Evolutionary conservation across 2,113 vertebrate species (phyloP).

Genomic region (Conger conger): DNA sequence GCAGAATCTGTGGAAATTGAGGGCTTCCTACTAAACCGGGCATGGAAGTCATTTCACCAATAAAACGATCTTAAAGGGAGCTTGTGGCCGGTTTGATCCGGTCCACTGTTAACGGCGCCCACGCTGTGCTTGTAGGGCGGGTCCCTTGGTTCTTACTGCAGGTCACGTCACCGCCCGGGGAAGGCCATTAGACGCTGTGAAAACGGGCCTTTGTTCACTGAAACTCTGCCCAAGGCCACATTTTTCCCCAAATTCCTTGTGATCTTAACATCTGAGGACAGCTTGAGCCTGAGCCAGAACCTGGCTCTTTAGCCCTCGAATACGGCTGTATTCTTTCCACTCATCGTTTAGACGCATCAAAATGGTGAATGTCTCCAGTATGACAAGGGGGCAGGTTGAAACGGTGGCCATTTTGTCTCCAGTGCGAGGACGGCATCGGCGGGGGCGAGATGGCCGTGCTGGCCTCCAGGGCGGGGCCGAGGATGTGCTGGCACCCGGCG

Average conservation of each 20-base stretch:
- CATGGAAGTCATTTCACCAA: background rate
- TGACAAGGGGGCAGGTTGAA: conserved; percentile 6
- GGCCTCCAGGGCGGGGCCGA: conserved; percentile 83
- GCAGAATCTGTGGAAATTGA: background rate
- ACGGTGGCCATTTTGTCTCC: conserved; percentile 25
- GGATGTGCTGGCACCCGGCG: conserved; percentile 88
- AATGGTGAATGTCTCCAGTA: background rate
- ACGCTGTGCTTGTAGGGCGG: background rate
- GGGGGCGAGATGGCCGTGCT: conserved; percentile 90
- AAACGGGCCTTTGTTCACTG: conserved; percentile 29
- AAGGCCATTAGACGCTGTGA: conserved; percentile 39
- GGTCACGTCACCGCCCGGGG: conserved; percentile 16
- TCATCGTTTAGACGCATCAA: too few relatives aligned
- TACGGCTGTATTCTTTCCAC: too few relatives aligned
- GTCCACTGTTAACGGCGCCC: background rate
- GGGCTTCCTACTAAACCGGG: background rate
- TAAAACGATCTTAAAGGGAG: background rate
- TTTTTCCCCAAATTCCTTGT: conserved; percentile 5
- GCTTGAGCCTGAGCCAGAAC: background rate
- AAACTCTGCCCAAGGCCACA: background rate
- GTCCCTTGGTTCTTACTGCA: background rate
- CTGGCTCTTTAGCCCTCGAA: background rate
- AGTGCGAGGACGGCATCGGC: conserved; percentile 85
- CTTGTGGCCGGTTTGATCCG: background rate
- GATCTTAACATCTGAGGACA: background rate